Conservation (phyloP, 2,888 invertebrate species). For the Mellilla xanthometata region DNA sequence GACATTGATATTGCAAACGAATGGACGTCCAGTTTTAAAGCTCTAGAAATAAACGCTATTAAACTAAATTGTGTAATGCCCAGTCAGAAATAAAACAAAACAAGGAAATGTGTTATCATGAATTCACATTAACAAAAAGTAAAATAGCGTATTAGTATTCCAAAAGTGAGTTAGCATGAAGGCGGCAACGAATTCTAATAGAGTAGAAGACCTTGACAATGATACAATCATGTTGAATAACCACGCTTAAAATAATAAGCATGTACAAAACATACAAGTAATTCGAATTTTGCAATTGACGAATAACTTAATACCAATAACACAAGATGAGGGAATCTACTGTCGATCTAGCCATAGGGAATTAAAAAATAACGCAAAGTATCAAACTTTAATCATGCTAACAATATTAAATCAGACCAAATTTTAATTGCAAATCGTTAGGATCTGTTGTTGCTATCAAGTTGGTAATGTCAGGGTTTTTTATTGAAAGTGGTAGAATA, state of each 20-base stretch:
- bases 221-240: conserved; percentile 63
- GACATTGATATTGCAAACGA: too few relatives aligned
- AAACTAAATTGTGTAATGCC: conserved; percentile 6
- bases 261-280: conserved; percentile 17
- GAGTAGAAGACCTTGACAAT: conserved; percentile 72
- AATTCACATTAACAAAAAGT: conserved; percentile 50
- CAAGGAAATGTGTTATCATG: conserved; percentile 42
- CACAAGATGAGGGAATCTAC: too few relatives aligned
- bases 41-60: too few relatives aligned
- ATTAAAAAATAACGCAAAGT: too few relatives aligned
- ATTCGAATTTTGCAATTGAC: too few relatives aligned
- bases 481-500: conserved; percentile 2
- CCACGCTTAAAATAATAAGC: conserved; percentile 49
- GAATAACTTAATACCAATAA: too few relatives aligned
- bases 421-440: conserved; percentile 11
- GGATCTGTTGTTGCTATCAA: conserved; percentile 7
- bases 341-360: too few relatives aligned
- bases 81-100: conserved; percentile 29
- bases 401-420: conserved; percentile 11
- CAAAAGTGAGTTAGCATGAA: conserved; percentile 61
- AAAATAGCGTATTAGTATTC: conserved; percentile 63
- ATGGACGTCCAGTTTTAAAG: too few relatives aligned
- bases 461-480: conserved; percentile 22
- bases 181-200: conserved; percentile 72
- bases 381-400: too few relatives aligned